Conservation (phyloP, 2,797 vertebrate genomes). For the Corythornis leucogaster region DNA sequence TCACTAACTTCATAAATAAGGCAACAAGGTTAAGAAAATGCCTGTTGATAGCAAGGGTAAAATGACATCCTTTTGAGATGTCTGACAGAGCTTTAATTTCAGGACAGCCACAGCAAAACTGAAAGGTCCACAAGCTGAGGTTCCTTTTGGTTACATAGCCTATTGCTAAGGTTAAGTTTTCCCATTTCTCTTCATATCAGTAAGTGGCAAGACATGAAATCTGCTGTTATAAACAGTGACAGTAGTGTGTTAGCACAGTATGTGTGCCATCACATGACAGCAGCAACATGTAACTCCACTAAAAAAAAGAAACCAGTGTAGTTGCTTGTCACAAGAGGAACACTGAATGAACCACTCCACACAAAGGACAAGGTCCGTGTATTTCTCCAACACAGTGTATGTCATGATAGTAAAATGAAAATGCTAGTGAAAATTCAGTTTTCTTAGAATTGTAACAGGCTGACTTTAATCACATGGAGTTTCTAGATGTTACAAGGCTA, state of each 20-base stretch:
- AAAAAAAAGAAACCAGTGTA: background rate
- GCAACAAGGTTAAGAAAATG: constrained; percentile 57
- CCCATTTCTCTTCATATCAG: constrained; percentile 22
- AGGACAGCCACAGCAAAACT: constrained; percentile 5
- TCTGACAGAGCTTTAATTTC: background rate
- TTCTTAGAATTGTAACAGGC: background rate
- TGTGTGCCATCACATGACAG: background rate
- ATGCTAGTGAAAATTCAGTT: constrained; percentile 6
- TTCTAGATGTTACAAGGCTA: background rate
- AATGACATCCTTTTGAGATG: background rate
- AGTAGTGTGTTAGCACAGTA: background rate
- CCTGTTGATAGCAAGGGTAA: background rate
- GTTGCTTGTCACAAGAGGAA: constrained; percentile 9
- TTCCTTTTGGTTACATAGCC: background rate
- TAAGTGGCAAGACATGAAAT: constrained; percentile 34
- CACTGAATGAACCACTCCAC: background rate
- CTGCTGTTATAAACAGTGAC: background rate
- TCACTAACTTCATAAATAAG: constrained; percentile 50
- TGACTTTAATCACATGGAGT: background rate
- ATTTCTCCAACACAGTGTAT: background rate
- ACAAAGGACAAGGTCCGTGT: background rate
- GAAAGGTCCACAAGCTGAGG: background rate
- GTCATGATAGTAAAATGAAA: constrained; percentile 7
- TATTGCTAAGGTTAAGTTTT: constrained; percentile 26
- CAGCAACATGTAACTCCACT: constrained; percentile 4